Conservation (phyloP, 2,797 vertebrate genomes). For the Onychomys leucogaster region DNA sequence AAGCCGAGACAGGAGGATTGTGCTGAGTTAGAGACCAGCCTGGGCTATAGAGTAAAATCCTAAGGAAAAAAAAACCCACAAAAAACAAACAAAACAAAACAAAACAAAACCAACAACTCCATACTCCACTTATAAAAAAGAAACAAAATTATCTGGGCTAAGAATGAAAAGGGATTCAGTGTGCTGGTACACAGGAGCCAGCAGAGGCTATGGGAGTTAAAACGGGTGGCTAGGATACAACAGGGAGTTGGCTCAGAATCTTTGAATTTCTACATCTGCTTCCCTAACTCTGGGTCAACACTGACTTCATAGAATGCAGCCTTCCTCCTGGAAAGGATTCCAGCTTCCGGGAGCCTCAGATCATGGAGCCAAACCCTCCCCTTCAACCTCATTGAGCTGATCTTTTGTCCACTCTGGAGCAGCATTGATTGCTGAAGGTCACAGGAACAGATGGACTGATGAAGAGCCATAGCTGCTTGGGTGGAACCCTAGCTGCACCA, state of each 20-base stretch:
- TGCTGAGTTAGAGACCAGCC: not conserved
- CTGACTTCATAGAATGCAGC: not conserved
- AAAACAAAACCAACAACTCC: not conserved
- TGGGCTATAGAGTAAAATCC: not conserved
- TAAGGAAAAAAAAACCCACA: not conserved
- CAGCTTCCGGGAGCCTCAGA: not conserved
- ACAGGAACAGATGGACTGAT: not conserved
- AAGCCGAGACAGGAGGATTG: not conserved
- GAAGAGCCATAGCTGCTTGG: not conserved
- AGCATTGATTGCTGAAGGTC: not conserved
- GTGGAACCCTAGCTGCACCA: too few relatives aligned
- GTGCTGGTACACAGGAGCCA: not conserved
- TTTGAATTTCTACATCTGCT: not conserved
- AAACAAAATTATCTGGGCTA: not conserved
- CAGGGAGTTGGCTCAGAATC: not conserved
- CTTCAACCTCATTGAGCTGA: not conserved
- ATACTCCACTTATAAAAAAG: not conserved
- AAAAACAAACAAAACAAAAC: too few relatives aligned
- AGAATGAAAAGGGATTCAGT: not conserved
- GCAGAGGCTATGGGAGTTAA: not conserved
- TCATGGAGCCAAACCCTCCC: not conserved
- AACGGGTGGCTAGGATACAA: fast-evolving
- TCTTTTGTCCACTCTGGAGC: not conserved
- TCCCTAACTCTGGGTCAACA: not conserved
- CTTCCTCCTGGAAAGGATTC: not conserved